Conservation (phyloP, 2,113 vertebrate species). For the Brienomyrus longianalis region DNA sequence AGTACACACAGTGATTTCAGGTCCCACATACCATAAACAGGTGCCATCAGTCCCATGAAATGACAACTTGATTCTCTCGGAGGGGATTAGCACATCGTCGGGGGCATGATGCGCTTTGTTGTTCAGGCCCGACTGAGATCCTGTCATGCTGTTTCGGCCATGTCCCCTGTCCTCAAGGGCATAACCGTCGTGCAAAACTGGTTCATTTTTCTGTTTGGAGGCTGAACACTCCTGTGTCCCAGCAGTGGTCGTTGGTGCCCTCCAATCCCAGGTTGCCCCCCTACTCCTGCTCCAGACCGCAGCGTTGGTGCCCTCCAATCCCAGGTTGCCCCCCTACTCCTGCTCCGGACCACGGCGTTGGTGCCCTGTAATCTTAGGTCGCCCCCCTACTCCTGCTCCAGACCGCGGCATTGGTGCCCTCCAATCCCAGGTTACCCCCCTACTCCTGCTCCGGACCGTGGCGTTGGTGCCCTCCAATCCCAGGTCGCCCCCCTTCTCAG, state of each 20-base stretch:
- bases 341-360: too few species aligned
- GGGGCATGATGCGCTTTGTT: not conserved
- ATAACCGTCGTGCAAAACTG: not conserved
- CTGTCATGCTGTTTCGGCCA: not conserved
- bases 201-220: not conserved
- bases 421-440: too few species aligned
- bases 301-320: too few species aligned
- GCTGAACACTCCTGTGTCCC: not conserved
- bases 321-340: too few species aligned
- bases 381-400: too few species aligned
- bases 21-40: not conserved
- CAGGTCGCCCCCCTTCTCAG: not conserved
- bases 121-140: not conserved
- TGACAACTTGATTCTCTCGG: not conserved
- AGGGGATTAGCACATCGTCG: not conserved
- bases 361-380: too few species aligned
- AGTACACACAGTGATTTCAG: not conserved
- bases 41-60: not conserved
- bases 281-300: too few species aligned
- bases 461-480: too few species aligned
- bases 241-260: not conserved
- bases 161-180: not conserved
- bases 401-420: too few species aligned
- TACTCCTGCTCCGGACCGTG: too few species aligned
- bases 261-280: not conserved